Evolutionary conservation across 2,113 vertebrate genomes (phyloP), one percentile per base, ranked within the genome.

Genomic region (Chamaea fasciata): DNA sequence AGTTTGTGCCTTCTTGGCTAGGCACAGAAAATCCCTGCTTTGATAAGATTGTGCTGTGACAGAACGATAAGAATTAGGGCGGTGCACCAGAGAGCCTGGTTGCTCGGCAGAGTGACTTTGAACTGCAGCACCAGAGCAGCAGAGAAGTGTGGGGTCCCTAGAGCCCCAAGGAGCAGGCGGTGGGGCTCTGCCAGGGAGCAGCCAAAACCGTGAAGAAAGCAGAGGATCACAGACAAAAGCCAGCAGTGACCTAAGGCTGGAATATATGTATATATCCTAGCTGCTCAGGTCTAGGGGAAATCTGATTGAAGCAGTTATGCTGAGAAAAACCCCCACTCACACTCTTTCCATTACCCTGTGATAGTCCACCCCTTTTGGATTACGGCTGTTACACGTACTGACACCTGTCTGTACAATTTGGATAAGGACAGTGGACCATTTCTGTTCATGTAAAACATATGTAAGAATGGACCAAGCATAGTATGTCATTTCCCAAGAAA

Each of bases 11-110:
- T 96, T 95, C 78, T 95, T 87, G 88, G 73, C 83, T 95, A 92
- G 95, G 93, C 94, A 96, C 49, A 86, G 65, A 33, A 62, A 94
- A 95, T 68, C 85, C 82, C 88, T 92, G 90, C 96, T 97, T 95
- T 95, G 93, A 94, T 96, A 94, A 52, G 47, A 44, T 3, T 73
- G 46, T 56, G 41, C 89, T 92, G 85, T 74, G 79, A 44, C 35
- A 44, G 89, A 79, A 62, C 1, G 67, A 89, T 80, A 95, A 87
- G 82, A 50, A 56, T 46, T 62, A 75, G 52, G 27, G 75, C 2
- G 0, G 2, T n/a, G 69, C 31, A 57, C 31, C 47, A 79, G 52
- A 56, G 16, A 30, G 28, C 21, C 9, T 4, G 14, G 17, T 14
- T 74, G 64, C 55, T 78, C 63, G 2, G 2, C 64, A 80, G 56